These are phyloP conservation scores for Notodonta ziczac DNA, from an alignment of 2,888 invertebrate genomes.

Conservation along the genomic window DNA sequence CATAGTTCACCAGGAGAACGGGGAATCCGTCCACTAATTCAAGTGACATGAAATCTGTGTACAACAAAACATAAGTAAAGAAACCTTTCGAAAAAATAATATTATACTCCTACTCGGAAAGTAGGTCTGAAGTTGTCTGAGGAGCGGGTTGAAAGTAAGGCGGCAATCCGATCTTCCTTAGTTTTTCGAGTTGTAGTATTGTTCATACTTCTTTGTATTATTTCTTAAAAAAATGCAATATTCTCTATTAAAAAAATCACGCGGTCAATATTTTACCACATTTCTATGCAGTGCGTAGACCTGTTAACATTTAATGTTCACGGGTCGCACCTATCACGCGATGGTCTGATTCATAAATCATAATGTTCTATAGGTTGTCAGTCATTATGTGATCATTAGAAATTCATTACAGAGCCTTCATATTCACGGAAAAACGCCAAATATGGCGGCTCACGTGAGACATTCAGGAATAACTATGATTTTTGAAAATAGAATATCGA, in stretches of 20 bases:
- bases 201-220: too few relatives aligned
- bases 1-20: slow-evolving; percentile 93
- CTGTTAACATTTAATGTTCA: slow-evolving; percentile 10
- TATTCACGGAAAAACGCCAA: slow-evolving; percentile 14
- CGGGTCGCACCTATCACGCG: slow-evolving; percentile 66
- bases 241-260: too few relatives aligned
- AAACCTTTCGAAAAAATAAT: neutral
- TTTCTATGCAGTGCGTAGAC: slow-evolving; percentile 15
- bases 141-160: too few relatives aligned
- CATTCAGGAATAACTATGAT: neutral
- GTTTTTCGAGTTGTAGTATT: too few relatives aligned
- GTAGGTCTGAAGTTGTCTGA: too few relatives aligned
- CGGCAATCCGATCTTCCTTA: too few relatives aligned
- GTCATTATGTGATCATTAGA: slow-evolving; percentile 79
- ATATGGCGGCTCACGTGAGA: neutral
- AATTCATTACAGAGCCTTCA: slow-evolving; percentile 69
- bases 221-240: too few relatives aligned
- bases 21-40: slow-evolving; percentile 94
- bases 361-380: slow-evolving; percentile 61
- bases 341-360: slow-evolving; percentile 71
- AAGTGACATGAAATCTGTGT: slow-evolving; percentile 93
- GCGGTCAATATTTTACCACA: neutral
- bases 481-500: neutral
- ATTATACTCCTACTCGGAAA: too few relatives aligned
- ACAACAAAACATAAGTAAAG: slow-evolving; percentile 22